Evolutionary conservation across 2,888 invertebrate species (phyloP), one percentile per base, ranked within the genome.

Genomic region (Philereme transversata): DNA sequence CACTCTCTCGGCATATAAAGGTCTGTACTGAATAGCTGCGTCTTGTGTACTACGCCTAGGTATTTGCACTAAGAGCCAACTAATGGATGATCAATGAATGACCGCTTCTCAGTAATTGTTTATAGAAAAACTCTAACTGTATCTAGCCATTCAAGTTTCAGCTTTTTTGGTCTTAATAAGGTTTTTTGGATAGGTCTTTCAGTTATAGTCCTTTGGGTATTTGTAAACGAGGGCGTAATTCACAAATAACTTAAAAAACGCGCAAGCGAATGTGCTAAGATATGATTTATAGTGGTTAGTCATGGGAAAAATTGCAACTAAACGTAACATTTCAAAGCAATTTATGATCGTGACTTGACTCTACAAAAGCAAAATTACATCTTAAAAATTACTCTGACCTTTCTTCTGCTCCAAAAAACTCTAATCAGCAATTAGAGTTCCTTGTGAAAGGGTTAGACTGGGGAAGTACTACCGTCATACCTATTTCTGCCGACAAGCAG

Each of bases 41-140:
- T 40, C 36, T 10, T 44, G n/a, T 46, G 46, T 43, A 35, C 9
- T 48, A 48, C 34, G 35, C n/a, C 48, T 48, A n/a, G n/a, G n/a
- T n/a, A 35, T 35, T 34, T 5, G 52, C 48, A 51, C 52, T 52
- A 52, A 52, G 22, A 41, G 41, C 10, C 22, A 36, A 9, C 51
- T 48, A 52, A 57, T 57, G 57, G 40, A 46, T 11, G 10, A 51
- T 50, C 44, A 57, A 46, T 34, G 10, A 38, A 9, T 41, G 33
- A 10, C 48, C 41, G 47, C 36, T 53, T 47, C 11, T 36, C 5
- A 22, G 40, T 6, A 41, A 8, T 5, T 41, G 41, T 41, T 9
- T 9, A 8, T n/a, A 41, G 41, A 41, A 6, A 3, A 41, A 41
- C 22, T 22, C 22, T 22, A 22, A 22, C 22, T 22, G 22, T 22